Evolutionary conservation across 2,113 vertebrate genomes (phyloP), one percentile per base, ranked within the genome.

Genomic region (Menidia beryllina): DNA sequence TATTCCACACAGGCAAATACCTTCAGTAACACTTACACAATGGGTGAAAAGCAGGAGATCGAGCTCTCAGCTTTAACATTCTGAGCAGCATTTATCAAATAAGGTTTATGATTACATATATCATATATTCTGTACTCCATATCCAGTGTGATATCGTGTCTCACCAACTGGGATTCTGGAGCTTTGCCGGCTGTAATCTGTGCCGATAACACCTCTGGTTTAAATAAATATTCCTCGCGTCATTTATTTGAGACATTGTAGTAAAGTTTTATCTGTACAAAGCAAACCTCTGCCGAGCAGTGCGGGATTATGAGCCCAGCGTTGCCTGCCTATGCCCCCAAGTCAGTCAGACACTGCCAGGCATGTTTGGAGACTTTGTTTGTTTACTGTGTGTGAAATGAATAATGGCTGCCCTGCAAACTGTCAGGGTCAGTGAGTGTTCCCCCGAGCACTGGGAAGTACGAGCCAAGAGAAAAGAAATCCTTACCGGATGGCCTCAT

Each of bases 361-460:
- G 34, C 45, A 68, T 60, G 61, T 70, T 64, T 45, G 48, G 39
- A 59, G 66, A 49, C 43, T 65, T 36, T 68, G 69, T 77, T 77
- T 81, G 83, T 85, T 72, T 68, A 62, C 66, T 41, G 69, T 41
- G 69, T 45, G 69, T 60, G 71, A 47, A 34, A 34, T 86, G 85
- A 89, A 89, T 85, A 87, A 89, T 87, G 75, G 60, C 5, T 25
- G 34, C 38, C 54, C 69, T 63, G 55, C 56, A 25, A 65, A 70
- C 69, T 50, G 57, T 43, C 76, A 43, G 64, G 73, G 75, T 85
- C 71, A 69, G 62, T 49, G 69, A 69, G 62, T 49, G 69, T 50
- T 83, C 62, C 58, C 41, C 51, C 68, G 64, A 65, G 65, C 65
- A 25, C 68, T 53, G 57, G 26, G 39, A 55, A 82, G 55, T 25